These are phyloP conservation scores for Hydraecia micacea DNA, from an alignment of 2,888 invertebrate species.

Conservation along the genomic window DNA sequence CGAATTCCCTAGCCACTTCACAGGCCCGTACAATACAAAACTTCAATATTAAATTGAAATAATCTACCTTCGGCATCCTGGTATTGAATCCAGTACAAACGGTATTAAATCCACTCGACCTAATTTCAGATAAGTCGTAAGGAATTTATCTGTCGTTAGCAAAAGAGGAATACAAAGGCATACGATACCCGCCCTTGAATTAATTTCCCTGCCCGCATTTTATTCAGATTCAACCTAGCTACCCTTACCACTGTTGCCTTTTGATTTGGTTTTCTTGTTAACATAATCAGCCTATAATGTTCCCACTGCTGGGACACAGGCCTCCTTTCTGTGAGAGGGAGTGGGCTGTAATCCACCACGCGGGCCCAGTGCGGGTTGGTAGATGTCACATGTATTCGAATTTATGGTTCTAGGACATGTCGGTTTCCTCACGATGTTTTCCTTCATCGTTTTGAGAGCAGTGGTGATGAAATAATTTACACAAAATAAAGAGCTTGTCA, in stretches of 20 bases:
- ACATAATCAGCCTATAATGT: too few species aligned
- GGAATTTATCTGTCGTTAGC: conserved; percentile 80
- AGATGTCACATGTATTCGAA: too few species aligned
- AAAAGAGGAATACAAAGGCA: conserved; percentile 79
- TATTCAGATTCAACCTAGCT: conserved; percentile 65
- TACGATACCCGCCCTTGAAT: conserved; percentile 75
- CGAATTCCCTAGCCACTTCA: conserved; percentile 60
- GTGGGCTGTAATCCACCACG: too few species aligned
- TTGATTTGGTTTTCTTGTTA: conserved; percentile 28
- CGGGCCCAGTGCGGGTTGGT: too few species aligned
- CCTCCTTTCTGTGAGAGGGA: too few species aligned
- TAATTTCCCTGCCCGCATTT: conserved; percentile 78
- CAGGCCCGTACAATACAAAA: conserved; percentile 59
- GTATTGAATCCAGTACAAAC: conserved; percentile 63
- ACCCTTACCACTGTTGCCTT: conserved; percentile 45
- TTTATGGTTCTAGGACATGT: too few species aligned
- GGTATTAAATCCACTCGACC: conserved; percentile 64
- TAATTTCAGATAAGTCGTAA: conserved; percentile 77
- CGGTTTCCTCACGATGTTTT: too few species aligned
- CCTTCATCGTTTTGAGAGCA: too few species aligned
- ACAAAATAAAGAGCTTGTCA: too few species aligned
- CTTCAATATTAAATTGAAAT: conserved; percentile 68
- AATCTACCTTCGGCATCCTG: conserved; percentile 61
- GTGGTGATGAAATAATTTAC: too few species aligned
- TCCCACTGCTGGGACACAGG: too few species aligned